Evolutionary conservation across 2,113 vertebrate genomes (phyloP).

Genomic region (Perognathus longimembris): DNA sequence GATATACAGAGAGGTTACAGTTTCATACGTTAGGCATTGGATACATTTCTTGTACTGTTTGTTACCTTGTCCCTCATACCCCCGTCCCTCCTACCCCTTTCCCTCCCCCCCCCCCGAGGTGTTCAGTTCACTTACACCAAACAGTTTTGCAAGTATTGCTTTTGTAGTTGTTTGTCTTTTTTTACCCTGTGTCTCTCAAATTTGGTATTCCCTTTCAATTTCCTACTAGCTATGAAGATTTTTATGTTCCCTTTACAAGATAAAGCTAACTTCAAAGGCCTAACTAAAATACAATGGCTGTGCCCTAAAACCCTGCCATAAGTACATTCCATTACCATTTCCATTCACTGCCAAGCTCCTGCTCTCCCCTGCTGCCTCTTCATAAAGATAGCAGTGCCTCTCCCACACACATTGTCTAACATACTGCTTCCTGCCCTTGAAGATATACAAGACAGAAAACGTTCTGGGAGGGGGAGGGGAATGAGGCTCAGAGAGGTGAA

Average conservation of each 20-base stretch:
- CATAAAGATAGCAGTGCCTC: not conserved
- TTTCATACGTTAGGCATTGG: no score
- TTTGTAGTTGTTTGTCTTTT: no score
- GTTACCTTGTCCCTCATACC: no score
- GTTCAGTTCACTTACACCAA: no score
- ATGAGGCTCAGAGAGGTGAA: not conserved
- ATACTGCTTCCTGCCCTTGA: not conserved
- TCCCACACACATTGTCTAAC: not conserved
- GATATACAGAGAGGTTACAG: no score
- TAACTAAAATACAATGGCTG: not conserved
- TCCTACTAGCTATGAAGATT: no score
- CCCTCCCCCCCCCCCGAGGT: no score
- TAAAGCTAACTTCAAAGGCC: slow-evolving; percentile 22
- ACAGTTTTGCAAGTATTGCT: no score
- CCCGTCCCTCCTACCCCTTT: no score
- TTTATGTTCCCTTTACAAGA: not conserved
- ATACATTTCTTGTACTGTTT: no score
- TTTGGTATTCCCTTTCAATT: no score
- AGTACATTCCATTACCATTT: not conserved
- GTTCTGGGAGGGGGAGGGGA: not conserved
- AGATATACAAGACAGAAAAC: not conserved
- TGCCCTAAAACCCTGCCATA: not conserved
- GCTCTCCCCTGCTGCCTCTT: not conserved
- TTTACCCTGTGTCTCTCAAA: no score
- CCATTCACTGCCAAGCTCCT: not conserved